Evolutionary conservation across 2,113 vertebrate species (phyloP).

Genomic region (Sylvia atricapilla): DNA sequence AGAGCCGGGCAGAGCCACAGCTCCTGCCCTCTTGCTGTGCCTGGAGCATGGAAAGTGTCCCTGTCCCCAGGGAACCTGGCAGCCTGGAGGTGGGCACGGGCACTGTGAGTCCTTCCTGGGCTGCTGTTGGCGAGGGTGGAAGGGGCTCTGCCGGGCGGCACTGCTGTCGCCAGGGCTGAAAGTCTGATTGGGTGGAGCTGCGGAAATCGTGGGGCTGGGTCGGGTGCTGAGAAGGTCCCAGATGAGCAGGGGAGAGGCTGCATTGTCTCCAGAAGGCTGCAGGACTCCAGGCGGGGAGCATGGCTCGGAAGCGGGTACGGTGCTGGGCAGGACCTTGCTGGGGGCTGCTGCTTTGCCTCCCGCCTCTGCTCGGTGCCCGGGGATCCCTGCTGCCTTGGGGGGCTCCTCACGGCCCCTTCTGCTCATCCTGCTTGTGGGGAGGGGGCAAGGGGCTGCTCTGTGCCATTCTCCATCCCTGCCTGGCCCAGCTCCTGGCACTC

Average conservation of each 20-base stretch:
- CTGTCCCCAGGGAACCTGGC: background rate
- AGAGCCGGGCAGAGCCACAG: background rate
- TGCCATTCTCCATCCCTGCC: background rate
- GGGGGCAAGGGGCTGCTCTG: background rate
- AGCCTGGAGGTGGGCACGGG: background rate
- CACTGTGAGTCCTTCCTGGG: background rate
- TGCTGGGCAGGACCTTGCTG: rapidly evolving
- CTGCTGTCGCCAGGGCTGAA: background rate
- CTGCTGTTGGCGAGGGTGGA: background rate
- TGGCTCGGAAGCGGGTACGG: constrained; percentile 59
- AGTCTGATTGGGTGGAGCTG: constrained; percentile 26
- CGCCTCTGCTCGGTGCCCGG: background rate
- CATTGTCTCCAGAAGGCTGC: background rate
- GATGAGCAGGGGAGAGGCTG: background rate
- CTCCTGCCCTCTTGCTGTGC: background rate
- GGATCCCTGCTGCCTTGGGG: background rate
- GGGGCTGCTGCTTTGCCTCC: background rate
- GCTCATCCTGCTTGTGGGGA: rapidly evolving
- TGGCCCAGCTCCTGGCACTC: rapidly evolving
- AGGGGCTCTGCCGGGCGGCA: background rate
- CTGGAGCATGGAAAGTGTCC: rapidly evolving
- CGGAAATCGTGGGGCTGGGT: background rate
- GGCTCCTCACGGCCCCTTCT: background rate
- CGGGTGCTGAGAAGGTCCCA: background rate
- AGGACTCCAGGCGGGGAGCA: background rate